Percentiles rank a stretch among this genome's conserved stretches.
Conservation (phyloP, 2,797 vertebrate species). For the Mus spretus region DNA sequence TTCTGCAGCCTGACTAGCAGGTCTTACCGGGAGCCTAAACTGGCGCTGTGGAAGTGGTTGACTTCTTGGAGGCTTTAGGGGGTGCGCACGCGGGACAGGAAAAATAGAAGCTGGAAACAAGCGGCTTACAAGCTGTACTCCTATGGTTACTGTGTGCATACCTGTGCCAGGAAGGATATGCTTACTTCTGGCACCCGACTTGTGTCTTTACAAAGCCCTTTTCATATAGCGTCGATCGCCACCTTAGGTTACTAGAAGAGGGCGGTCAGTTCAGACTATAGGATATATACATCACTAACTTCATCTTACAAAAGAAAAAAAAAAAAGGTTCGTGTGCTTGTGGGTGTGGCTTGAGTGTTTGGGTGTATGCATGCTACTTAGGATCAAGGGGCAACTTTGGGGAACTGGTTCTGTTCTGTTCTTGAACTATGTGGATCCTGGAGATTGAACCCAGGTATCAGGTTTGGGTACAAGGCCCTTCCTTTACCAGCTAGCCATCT, state of each 20-base stretch:
- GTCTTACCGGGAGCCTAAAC: neutral
- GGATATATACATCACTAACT: neutral
- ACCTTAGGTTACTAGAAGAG: neutral
- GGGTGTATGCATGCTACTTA: neutral
- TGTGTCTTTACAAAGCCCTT: neutral
- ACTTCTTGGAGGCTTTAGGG: neutral
- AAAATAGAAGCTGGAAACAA: neutral
- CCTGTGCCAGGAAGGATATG: neutral
- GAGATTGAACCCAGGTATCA: neutral
- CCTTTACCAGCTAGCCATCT: neutral
- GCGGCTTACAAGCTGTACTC: neutral
- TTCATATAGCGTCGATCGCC: neutral
- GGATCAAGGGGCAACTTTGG: neutral
- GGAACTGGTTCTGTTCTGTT: neutral
- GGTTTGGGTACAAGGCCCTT: neutral
- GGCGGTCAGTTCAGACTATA: neutral
- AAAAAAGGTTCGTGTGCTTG: neutral
- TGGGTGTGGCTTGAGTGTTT: neutral
- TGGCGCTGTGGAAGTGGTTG: neutral
- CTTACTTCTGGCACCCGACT: neutral
- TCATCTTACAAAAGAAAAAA: constrained; percentile 29
- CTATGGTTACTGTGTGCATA: neutral
- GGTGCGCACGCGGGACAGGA: neutral
- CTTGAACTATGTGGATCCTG: neutral
- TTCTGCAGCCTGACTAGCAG: too few species aligned